Base-by-base conservation (phyloP, 2,797 vertebrate genomes). In the Percopsis omiscomaycus region DNA sequence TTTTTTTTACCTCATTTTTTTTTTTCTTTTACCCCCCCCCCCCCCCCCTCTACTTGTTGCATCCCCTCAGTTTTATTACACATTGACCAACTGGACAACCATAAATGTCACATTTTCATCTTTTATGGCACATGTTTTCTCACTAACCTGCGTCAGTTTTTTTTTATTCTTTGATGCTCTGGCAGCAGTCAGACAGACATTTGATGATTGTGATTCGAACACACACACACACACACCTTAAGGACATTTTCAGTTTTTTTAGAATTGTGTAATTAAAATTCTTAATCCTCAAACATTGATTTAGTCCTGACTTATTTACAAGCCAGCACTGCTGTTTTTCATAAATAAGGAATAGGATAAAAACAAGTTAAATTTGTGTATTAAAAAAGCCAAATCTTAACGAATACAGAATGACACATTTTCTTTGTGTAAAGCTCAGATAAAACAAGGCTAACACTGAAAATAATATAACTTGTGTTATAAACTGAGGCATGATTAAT, bases 91-190 rank as follows among this genome's bases (percentile, higher is more conserved):
- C n/a, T 27, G 47, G 46, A 32, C 64, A 46, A 51, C 56, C 55
- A 61, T 71, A 47, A 71, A 64, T 59, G 30, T 32, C 42, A n/a
- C 22, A 46, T 53, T 16, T 32, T 47, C 29, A 46, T 30, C 27
- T 47, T 5, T 46, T 48, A 29, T 13, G 54, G 50, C 45, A 47
- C 49, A 46, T 67, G 73, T 62, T 66, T 50, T 50, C n/a, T 29
- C 15, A 30, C 16, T 55, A 48, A 50, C 55, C 16, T 49, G 61
- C 54, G 53, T 22, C 22, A 22, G 22, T 22, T 22, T 22, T 22
- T 22, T 22, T 22, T 1, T 22, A 22, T 22, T 22, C 22, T 22
- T 22, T 22, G 22, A 22, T 22, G 22, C 22, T 22, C 22, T 22
- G 22, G 22, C 22, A 22, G 22, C 22, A 22, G 22, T 22, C 22